These are phyloP conservation scores for Adelges cooleyi DNA, from an alignment of 1,140 invertebrate species.

Conservation along the genomic window DNA sequence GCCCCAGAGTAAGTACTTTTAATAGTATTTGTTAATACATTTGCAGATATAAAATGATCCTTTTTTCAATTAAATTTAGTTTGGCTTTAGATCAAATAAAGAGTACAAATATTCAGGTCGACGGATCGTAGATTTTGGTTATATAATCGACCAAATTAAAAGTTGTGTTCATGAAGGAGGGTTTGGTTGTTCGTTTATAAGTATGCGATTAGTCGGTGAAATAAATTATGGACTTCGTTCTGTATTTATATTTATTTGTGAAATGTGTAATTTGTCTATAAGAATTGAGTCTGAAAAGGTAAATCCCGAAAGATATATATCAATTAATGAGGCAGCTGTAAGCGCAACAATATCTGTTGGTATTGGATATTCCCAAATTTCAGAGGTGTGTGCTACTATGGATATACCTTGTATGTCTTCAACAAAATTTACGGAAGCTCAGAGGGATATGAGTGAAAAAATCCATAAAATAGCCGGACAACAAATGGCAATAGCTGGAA, in stretches of 20 bases:
- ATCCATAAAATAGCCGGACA: slow-evolving; percentile 18
- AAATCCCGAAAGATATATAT: neutral
- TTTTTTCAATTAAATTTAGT: too few relatives aligned
- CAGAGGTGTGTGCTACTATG: neutral
- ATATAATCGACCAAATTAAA: neutral
- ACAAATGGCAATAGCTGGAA: slow-evolving; percentile 30
- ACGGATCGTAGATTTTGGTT: neutral
- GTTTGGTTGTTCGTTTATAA: neutral
- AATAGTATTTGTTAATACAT: too few relatives aligned
- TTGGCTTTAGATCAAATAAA: too few relatives aligned
- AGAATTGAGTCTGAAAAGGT: too few relatives aligned
- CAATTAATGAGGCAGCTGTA: neutral
- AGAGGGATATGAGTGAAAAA: neutral
- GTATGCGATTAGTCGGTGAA: too few relatives aligned
- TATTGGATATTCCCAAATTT: too few relatives aligned
- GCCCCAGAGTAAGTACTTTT: too few relatives aligned
- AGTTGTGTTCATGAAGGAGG: too few relatives aligned
- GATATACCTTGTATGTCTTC: neutral
- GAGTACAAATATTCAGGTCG: too few relatives aligned
- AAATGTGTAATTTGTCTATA: neutral
- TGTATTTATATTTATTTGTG: neutral
- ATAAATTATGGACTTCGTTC: too few relatives aligned
- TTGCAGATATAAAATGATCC: too few relatives aligned
- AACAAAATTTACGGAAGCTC: neutral
- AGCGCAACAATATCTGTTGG: neutral